These are phyloP conservation scores for Marmota monax DNA, from an alignment of 2,113 vertebrate species.

Conservation along the genomic window DNA sequence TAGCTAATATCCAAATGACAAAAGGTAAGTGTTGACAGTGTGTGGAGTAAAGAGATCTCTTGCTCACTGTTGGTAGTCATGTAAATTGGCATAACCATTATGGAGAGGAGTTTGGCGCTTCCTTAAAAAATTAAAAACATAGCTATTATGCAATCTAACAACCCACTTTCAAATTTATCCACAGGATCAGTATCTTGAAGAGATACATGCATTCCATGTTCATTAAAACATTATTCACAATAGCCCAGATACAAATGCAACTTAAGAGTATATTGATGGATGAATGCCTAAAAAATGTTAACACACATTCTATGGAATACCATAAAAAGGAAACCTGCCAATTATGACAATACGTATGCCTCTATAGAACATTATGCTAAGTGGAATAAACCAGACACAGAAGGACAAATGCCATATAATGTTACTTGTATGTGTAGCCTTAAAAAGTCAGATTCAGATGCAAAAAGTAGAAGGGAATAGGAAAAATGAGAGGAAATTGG, in stretches of 20 bases:
- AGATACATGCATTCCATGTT: background rate
- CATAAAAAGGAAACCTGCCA: background rate
- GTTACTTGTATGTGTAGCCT: background rate
- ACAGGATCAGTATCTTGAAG: background rate
- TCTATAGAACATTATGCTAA: background rate
- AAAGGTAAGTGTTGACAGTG: background rate
- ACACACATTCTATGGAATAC: background rate
- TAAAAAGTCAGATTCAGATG: too few relatives aligned
- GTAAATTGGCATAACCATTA: background rate
- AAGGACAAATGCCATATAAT: background rate
- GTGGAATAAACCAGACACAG: background rate
- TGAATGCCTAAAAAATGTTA: background rate
- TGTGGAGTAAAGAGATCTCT: too few relatives aligned
- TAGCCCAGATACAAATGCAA: background rate
- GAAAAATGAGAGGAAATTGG: background rate
- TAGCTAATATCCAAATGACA: background rate
- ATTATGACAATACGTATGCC: background rate
- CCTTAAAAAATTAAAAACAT: background rate
- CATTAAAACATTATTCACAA: background rate
- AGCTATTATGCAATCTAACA: background rate
- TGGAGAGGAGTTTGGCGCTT: background rate
- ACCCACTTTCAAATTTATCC: background rate
- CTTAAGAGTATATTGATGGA: background rate
- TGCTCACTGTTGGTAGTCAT: background rate
- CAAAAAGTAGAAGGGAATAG: background rate